Evolutionary conservation across 2,797 vertebrate genomes (phyloP), one percentile per base, ranked within the genome.

Genomic region (Vultur gryphus): DNA sequence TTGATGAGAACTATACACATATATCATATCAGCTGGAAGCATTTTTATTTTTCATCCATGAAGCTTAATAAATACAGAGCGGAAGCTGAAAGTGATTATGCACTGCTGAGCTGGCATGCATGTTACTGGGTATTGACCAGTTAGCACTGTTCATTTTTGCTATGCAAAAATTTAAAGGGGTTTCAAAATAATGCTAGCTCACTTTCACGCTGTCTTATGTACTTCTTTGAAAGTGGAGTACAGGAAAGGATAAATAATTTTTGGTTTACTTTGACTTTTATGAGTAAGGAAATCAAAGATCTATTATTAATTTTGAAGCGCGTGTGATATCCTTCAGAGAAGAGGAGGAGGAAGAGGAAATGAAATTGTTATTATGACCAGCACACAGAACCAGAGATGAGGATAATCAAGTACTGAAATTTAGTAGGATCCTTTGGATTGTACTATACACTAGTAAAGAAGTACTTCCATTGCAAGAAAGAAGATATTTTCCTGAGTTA

Each of bases 81-180:
- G 70, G 51, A 95, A 86, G 43, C 37, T 91, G 35, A 90, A 95
- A 92, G 67, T 88, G 85, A 90, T 94, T 82, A 92, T 86, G 89
- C 72, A 89, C 44, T 59, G 85, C 37, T 91, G 94, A 97, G 65
- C 33, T 92, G 51, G 52, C 39, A 76, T 71, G 44, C 65, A 64
- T 62, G 71, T 87, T 65, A 93, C 66, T 70, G 77, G 35, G 59
- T 62, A 86, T 25, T 69, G 85, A 89, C 64, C 67, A 84, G 67
- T 55, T 73, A 84, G 71, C 35, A 91, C 26, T 48, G n/a, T 48
- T 61, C 37, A 78, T 67, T 95, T 90, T 77, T 71, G 86, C 58
- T 84, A 59, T 37, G 79, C 10, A 78, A 90, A 84, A 93, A 82
- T 82, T 71, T 96, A 26, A 91, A 97, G 80, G 64, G 28, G 43